Base-by-base conservation (phyloP, 2,888 invertebrate species). In the Drosophila aldrichi region DNA sequence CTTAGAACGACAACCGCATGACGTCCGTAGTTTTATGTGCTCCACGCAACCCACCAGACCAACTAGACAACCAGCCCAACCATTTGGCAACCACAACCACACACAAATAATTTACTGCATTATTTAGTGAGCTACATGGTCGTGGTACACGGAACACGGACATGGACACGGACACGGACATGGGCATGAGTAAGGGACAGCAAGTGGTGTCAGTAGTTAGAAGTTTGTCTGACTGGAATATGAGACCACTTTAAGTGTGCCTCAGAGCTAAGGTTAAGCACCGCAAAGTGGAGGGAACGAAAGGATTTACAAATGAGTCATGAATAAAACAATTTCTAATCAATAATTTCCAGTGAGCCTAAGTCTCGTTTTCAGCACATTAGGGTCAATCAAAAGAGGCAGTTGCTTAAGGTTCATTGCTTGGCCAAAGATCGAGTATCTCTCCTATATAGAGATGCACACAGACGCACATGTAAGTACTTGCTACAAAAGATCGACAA, bases 261-360 rank as follows among this genome's bases (percentile, higher is more conserved):
- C 65, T 70, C 36, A 46, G 73, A 65, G 67, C 55, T 49, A 77
- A 77, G 86, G 83, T 83, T 83, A 83, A 83, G 70, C 81, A 85
- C 81, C 83, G 74, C 71, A 16, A n/a, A n/a, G 54, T 1, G 7
- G 18, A 18, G 12, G 20, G 14, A 29, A 48, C 18, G 18, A 44
- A 59, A 29, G 59, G 48, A 18, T 48, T 29, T 25, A 18, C 34
- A 36, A 52, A 52, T 52, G 52, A 61, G 41, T 52, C 38, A 57
- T 57, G 66, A 25, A 40, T 57, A 40, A 65, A 56, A 38, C 51
- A 49, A 74, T 44, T 40, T 32, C 52, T 61, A 64, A 75, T 74
- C 59, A 58, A 74, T 74, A 74, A n/a, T 36, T 51, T 51, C 12
- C 2, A 44, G 44, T 20, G 41, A 18, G 25, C 36, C 60, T 16